Conservation (phyloP, 2,888 invertebrate genomes). For the Melolontha melolontha region DNA sequence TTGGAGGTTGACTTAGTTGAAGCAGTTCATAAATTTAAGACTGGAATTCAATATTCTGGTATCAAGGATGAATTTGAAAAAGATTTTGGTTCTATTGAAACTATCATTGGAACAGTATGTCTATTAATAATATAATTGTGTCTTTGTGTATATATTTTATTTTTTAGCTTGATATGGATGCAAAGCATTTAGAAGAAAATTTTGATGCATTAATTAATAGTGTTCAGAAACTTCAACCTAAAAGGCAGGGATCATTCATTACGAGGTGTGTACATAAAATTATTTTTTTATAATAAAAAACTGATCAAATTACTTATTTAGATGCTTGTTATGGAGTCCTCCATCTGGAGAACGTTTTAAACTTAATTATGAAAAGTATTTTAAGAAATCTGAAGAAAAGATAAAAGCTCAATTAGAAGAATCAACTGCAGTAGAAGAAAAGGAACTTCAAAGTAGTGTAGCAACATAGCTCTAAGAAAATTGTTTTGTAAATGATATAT, state of each 20-base stretch:
- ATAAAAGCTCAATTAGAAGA: constrained; percentile 56
- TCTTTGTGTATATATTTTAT: not conserved
- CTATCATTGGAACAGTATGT: constrained; percentile 78
- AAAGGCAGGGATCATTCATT: constrained; percentile 77
- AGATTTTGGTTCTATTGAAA: constrained; percentile 77
- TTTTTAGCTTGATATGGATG: constrained; percentile 80
- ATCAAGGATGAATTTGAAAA: constrained; percentile 76
- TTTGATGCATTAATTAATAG: constrained; percentile 75
- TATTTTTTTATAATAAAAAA: constrained; percentile 11
- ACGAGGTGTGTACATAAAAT: constrained; percentile 67
- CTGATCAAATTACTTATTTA: constrained; percentile 57
- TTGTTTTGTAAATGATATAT: too few species aligned
- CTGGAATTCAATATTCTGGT: constrained; percentile 79
- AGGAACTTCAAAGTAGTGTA: constrained; percentile 46
- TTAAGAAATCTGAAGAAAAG: constrained; percentile 49
- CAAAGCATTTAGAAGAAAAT: constrained; percentile 78
- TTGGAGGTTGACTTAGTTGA: constrained; percentile 73
- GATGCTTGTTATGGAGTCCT: constrained; percentile 74
- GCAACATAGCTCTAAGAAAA: constrained; percentile 11
- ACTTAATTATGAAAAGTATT: constrained; percentile 68
- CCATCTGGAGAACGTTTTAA: constrained; percentile 77
- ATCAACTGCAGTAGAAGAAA: constrained; percentile 50
- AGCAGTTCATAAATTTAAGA: constrained; percentile 74
- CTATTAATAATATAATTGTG: constrained; percentile 10
- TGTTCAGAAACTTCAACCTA: constrained; percentile 75